Percentiles rank a stretch among this genome's conserved stretches.
phyloP scores from a whole-genome alignment of 1,140 invertebrate species.

The Zaprionus lachaisei region DNA sequence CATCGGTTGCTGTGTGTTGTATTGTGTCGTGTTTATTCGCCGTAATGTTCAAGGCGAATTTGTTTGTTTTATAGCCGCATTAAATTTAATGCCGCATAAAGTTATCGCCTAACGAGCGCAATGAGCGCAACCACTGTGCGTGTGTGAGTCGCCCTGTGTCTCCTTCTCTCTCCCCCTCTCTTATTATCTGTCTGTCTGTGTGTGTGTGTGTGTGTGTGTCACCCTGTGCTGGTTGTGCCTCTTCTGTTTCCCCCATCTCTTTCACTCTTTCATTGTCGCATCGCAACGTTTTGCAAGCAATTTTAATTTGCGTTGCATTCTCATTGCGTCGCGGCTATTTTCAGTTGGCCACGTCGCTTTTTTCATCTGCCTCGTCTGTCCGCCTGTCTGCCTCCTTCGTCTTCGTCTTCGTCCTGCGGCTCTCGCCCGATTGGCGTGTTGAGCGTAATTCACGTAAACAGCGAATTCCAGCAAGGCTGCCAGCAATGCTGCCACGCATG shows the following conservation, averaged over 20 bases:
- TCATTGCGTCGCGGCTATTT: slow-evolving; percentile 75
- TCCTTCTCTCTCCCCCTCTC: not conserved
- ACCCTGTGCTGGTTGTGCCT: not conserved
- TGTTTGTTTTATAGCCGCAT: slow-evolving; percentile 81
- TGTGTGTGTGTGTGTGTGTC: too few species aligned
- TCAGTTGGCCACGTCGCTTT: slow-evolving; percentile 45
- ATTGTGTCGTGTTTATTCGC: slow-evolving; percentile 70
- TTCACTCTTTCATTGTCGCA: too few species aligned
- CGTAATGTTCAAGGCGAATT: slow-evolving; percentile 68
- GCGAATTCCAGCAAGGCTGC: slow-evolving; percentile 49
- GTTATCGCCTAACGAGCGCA: slow-evolving; percentile 78
- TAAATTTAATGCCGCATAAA: slow-evolving; percentile 83
- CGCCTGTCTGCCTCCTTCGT: not conserved
- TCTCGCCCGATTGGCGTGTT: slow-evolving; percentile 43
- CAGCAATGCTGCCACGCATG: slow-evolving; percentile 12
- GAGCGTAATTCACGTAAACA: slow-evolving; percentile 77
- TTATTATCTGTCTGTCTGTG: not conserved
- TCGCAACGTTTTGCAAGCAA: slow-evolving; percentile 62
- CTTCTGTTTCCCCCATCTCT: not conserved
- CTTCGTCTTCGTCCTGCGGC: slow-evolving; percentile 16
- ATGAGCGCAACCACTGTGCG: slow-evolving; percentile 51
- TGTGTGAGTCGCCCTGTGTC: slow-evolving; percentile 18
- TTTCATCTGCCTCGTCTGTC: not conserved
- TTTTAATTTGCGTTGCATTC: slow-evolving; percentile 80
- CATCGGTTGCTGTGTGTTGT: slow-evolving; percentile 30